These are phyloP conservation scores for Phortica variegata DNA, from an alignment of 1,140 invertebrate genomes.

Conservation along the genomic window DNA sequence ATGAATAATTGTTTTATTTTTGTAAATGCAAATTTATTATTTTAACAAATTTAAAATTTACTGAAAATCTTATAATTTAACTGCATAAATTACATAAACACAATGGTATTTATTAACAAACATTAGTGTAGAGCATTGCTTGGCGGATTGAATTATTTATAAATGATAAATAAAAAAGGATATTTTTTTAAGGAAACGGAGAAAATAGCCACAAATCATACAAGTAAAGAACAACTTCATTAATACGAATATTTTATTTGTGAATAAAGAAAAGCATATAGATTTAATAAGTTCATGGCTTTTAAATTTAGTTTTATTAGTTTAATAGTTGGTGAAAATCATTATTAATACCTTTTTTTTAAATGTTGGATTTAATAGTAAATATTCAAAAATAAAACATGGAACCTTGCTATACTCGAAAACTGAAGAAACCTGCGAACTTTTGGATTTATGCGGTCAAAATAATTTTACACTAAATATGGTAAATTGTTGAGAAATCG, in stretches of 20 bases:
- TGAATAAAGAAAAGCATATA: slow-evolving; percentile 48
- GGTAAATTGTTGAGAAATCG: too few species aligned
- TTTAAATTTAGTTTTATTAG: too few species aligned
- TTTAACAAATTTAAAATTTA: slow-evolving; percentile 30
- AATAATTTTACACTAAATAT: too few species aligned
- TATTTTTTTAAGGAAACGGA: slow-evolving; percentile 44
- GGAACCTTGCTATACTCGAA: too few species aligned
- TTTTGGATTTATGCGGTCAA: too few species aligned
- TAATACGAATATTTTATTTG: slow-evolving; percentile 53
- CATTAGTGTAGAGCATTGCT: slow-evolving; percentile 21
- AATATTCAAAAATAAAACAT: too few species aligned
- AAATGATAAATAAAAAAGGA: slow-evolving; percentile 14
- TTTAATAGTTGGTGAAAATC: too few species aligned
- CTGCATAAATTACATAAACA: too few species aligned
- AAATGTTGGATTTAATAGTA: too few species aligned
- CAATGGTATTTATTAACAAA: not conserved
- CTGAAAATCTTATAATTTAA: too few species aligned
- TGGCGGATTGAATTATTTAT: slow-evolving; percentile 24
- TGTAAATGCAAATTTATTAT: slow-evolving; percentile 46
- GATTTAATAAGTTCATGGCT: slow-evolving; percentile 55
- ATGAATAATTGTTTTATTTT: slow-evolving; percentile 54
- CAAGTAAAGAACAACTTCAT: slow-evolving; percentile 31
- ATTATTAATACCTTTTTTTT: too few species aligned
- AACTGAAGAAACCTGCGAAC: too few species aligned
- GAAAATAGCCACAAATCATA: slow-evolving; percentile 43